Evolutionary conservation across 2,797 vertebrate species (phyloP).

Genomic region (Bradypodion pumilum): DNA sequence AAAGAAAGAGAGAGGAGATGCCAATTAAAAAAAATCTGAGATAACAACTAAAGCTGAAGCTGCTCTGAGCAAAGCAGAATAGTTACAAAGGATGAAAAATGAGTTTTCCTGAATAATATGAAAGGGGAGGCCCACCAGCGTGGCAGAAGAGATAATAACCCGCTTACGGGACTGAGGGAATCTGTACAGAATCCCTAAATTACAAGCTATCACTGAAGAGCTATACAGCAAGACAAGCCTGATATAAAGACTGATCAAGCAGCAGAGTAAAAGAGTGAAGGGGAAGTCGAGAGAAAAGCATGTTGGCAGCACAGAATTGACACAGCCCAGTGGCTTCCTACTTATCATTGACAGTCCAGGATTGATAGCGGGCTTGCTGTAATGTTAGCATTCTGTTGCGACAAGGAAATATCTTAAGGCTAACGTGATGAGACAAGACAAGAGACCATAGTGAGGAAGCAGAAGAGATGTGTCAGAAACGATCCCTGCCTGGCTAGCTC

Average conservation of each 20-base stretch:
- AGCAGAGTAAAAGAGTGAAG: conserved; percentile 59
- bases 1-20: neutral
- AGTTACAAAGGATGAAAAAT: conserved; percentile 16
- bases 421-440: conserved; percentile 41
- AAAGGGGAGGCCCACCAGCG: neutral
- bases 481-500: conserved; percentile 28
- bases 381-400: conserved; percentile 46
- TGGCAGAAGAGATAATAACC: neutral
- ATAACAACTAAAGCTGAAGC: conserved; percentile 43
- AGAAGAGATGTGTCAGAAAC: conserved; percentile 39
- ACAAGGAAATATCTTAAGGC: conserved; percentile 54
- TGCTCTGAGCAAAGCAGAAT: conserved; percentile 38
- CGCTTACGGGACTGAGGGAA: neutral
- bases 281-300: conserved; percentile 56
- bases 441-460: conserved; percentile 28
- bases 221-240: conserved; percentile 43
- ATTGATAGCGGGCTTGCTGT: conserved; percentile 54
- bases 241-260: conserved; percentile 56
- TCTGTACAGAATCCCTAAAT: conserved; percentile 38
- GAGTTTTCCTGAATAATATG: conserved; percentile 40
- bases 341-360: conserved; percentile 52
- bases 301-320: conserved; percentile 3
- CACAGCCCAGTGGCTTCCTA: conserved; percentile 35
- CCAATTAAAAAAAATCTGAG: fast-evolving
- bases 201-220: conserved; percentile 1